A percentile compares a stretch with the other conserved stretches of the same genome.
phyloP scores from a whole-genome alignment of 2,888 invertebrate species.

The Plebejus argus region DNA sequence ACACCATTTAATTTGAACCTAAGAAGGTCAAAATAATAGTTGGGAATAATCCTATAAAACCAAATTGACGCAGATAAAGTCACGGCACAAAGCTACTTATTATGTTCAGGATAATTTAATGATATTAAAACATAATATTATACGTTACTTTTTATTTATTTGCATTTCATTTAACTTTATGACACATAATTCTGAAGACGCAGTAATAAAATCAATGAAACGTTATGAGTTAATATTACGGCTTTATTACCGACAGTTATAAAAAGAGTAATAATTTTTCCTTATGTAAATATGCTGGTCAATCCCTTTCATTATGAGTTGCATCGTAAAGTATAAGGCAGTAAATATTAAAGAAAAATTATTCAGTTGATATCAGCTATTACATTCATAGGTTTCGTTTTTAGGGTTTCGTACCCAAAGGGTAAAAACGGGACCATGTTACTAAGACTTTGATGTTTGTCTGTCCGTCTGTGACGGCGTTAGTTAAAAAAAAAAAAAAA shows the following conservation, averaged over 20 bases:
- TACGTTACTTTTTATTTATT: conserved; percentile 40
- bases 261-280: conserved; percentile 4
- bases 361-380: not conserved
- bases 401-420: too few relatives aligned
- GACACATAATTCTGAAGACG: conserved; percentile 54
- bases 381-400: not conserved
- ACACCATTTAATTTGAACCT: too few relatives aligned
- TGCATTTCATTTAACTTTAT: conserved; percentile 60
- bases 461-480: too few relatives aligned
- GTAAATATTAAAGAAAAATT: not conserved
- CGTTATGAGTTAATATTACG: not conserved
- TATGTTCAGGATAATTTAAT: not conserved
- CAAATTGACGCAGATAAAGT: not conserved
- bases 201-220: conserved; percentile 55
- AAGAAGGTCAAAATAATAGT: too few relatives aligned
- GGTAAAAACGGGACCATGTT: too few relatives aligned
- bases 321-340: not conserved
- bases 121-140: not conserved
- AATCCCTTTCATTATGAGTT: not conserved
- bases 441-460: too few relatives aligned
- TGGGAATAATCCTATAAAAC: not conserved
- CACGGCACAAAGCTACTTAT: too few relatives aligned
- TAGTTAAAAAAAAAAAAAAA: too few relatives aligned
- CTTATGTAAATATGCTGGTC: conserved; percentile 17
- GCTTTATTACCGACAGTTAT: not conserved